Conservation (phyloP, 1,140 invertebrate genomes). For the Drosophila persimilis region DNA sequence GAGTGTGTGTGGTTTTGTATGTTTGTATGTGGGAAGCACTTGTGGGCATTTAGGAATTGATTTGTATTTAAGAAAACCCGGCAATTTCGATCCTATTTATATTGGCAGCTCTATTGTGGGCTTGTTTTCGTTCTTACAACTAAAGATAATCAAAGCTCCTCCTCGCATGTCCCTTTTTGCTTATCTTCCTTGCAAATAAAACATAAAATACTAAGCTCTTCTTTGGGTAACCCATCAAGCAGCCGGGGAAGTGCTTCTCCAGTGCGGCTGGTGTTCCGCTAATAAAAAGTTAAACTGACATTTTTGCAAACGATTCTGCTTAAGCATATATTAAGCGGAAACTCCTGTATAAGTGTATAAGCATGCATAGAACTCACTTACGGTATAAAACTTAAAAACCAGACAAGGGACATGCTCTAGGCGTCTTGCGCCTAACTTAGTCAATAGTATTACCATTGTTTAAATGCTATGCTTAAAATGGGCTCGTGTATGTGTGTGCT, state of each 20-base stretch:
- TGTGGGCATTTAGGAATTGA: conserved; percentile 70
- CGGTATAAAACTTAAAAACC: background rate
- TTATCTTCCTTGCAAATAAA: background rate
- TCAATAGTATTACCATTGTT: conserved; percentile 35
- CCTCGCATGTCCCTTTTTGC: conserved; percentile 20
- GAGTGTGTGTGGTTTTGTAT: conserved; percentile 28
- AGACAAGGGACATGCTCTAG: conserved; percentile 14
- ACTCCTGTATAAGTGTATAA: conserved; percentile 28
- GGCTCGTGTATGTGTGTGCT: conserved; percentile 24
- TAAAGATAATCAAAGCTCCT: conserved; percentile 37
- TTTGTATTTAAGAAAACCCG: conserved; percentile 41
- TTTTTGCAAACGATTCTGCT: conserved; percentile 49
- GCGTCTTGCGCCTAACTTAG: conserved; percentile 19
- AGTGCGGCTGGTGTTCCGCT: conserved; percentile 1
- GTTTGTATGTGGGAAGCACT: conserved; percentile 69
- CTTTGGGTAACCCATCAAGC: conserved; percentile 8
- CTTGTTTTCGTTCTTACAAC: conserved; percentile 30
- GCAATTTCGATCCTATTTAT: conserved; percentile 15
- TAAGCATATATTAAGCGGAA: conserved; percentile 48
- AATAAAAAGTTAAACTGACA: conserved; percentile 8
- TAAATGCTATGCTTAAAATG: conserved; percentile 68
- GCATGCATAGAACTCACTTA: too few species aligned
- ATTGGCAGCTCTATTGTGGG: conserved; percentile 67
- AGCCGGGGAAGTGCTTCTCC: conserved; percentile 1
- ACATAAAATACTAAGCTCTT: conserved; percentile 2